Evolutionary conservation across 2,888 invertebrate genomes (phyloP), one percentile per base, ranked within the genome.

Genomic region (Palloptera scutellata): DNA sequence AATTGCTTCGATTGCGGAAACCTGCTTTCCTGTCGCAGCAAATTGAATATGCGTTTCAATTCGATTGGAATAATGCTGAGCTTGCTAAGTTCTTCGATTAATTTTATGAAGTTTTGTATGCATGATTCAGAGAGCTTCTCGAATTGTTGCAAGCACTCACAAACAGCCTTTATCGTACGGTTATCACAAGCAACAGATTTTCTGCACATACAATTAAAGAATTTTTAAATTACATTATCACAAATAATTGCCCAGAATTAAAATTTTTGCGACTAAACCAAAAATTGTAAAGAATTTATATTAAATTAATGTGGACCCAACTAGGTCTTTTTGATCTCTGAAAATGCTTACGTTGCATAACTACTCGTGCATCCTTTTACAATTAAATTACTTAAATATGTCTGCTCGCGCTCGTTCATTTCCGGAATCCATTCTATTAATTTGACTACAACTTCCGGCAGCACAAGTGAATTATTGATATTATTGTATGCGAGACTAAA

Each of bases 41-140:
- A 64, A n/a, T 78, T 73, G 70, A 88, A 86, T 61, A 89, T 81
- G 69, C 86, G 84, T 77, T 88, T 89, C n/a, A 89, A 82, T 77
- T 89, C 89, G 55, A 83, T 81, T 1, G 88, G 86, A 41, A 86
- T 86, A 68, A 89, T 87, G 67, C 88, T 89, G 69, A 88, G 83
- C 66, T 87, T 87, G 13, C 88, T 88, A 10, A 89, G 81, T 66
- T 85, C 85, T 79, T 89, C 88, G 55, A 89, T 81, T 41, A 89
- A 77, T 75, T 86, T 86, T 51, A 89, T 86, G 58, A 89, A 79
- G 76, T 87, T 86, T 70, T 86, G 86, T 73, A 84, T 80, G 66
- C 88, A 86, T 61, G 79, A 80, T 48, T 83, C 80, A 53, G 85
- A 79, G 6, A 88, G 79, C 59, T 82, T 81, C 19, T 81, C 81